phyloP scores from a whole-genome alignment of 2,888 invertebrate genomes.

The Thereva unica region DNA sequence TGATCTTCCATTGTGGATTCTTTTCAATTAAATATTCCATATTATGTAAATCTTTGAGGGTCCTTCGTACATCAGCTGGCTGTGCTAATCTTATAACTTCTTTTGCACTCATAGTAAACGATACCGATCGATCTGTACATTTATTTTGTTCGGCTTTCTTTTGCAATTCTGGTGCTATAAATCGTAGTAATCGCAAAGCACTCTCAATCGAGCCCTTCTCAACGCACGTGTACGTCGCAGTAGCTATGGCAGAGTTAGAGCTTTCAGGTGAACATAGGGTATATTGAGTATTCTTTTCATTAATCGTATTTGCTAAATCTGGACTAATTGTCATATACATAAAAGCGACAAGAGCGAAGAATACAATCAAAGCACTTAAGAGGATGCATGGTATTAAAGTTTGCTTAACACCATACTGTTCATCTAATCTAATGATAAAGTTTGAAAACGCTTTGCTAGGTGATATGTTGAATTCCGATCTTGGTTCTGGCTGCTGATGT shows the following conservation, averaged over 20 bases:
- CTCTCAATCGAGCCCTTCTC: conserved; percentile 65
- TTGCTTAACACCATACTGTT: conserved; percentile 50
- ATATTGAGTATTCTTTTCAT: conserved; percentile 60
- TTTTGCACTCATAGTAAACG: conserved; percentile 66
- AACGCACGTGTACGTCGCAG: conserved; percentile 69
- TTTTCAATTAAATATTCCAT: conserved; percentile 69
- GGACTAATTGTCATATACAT: conserved; percentile 67
- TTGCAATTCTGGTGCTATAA: conserved; percentile 68
- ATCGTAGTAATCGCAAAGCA: conserved; percentile 67
- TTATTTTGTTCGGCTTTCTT: conserved; percentile 58
- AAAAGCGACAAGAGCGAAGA: conserved; percentile 69
- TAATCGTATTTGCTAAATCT: conserved; percentile 51
- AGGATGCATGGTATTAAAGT: conserved; percentile 66
- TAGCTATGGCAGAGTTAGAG: conserved; percentile 60
- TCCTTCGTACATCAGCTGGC: conserved; percentile 55
- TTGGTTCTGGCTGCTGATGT: conserved; percentile 39
- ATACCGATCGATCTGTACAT: conserved; percentile 53
- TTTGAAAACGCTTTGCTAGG: conserved; percentile 45
- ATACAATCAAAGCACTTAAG: conserved; percentile 65
- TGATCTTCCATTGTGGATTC: conserved; percentile 76
- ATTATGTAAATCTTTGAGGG: conserved; percentile 65
- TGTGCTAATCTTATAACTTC: conserved; percentile 64
- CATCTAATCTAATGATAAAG: conserved; percentile 46
- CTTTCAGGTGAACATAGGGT: conserved; percentile 62
- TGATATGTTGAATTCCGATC: conserved; percentile 43